Conservation (phyloP, 2,888 invertebrate species). For the Megaustenia siamemsis region DNA sequence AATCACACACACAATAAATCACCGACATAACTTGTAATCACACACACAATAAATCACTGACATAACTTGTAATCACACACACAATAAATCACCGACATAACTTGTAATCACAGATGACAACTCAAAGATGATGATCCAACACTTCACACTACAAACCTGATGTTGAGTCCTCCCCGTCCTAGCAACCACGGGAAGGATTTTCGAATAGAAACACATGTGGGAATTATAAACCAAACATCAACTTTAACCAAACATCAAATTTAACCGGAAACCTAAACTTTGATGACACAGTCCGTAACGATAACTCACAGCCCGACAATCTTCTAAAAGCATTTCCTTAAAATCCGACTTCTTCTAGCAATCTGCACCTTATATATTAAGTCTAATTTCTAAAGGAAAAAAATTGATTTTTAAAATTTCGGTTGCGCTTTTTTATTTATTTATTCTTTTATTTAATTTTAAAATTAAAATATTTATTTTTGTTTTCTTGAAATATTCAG, state of each 20-base stretch:
- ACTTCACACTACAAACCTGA: background rate
- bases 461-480: too few species aligned
- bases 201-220: slow-evolving; percentile 24
- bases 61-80: too few species aligned
- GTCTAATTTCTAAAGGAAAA: background rate
- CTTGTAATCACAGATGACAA: too few species aligned
- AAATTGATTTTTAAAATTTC: background rate
- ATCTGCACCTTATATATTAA: background rate
- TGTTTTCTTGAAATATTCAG: background rate
- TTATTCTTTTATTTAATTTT: background rate
- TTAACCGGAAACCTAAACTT: background rate
- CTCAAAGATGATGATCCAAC: background rate
- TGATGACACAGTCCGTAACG: background rate
- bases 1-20: too few species aligned
- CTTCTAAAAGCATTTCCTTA: background rate
- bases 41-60: too few species aligned
- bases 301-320: background rate
- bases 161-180: background rate
- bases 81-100: too few species aligned
- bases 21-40: too few species aligned
- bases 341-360: background rate
- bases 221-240: background rate
- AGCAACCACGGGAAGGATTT: background rate
- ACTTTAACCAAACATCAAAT: background rate
- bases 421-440: too few species aligned